Evolutionary conservation across 2,797 vertebrate genomes (phyloP).

Genomic region (Myoxocephalus aenaeus): DNA sequence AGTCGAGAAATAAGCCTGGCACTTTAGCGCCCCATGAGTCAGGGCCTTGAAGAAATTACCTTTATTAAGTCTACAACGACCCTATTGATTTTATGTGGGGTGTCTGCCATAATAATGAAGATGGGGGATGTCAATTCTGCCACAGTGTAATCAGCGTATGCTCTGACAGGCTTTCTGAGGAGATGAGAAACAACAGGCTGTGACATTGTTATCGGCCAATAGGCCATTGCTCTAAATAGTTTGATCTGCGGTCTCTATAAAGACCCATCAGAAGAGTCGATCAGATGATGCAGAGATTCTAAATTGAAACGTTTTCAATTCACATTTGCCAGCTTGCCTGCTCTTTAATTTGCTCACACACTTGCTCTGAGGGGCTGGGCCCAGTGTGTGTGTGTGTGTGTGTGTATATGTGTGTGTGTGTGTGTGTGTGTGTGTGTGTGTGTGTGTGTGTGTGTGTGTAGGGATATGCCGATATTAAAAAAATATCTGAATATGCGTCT

Average conservation of each 20-base stretch:
- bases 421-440: too few relatives aligned
- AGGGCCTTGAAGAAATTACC: slow-evolving; percentile 54
- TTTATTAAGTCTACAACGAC: slow-evolving; percentile 73
- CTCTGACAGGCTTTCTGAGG: slow-evolving; percentile 51
- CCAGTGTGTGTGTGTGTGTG: too few relatives aligned
- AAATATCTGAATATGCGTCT: not conserved
- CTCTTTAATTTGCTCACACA: not conserved
- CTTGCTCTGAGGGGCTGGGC: too few relatives aligned
- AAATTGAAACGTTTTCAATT: too few relatives aligned
- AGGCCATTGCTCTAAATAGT: not conserved
- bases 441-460: too few relatives aligned
- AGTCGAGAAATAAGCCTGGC: slow-evolving; percentile 25
- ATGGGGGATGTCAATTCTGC: slow-evolving; percentile 47
- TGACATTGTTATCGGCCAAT: not conserved
- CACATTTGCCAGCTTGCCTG: too few relatives aligned
- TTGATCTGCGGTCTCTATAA: not conserved
- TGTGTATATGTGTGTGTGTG: too few relatives aligned
- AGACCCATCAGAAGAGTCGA: not conserved
- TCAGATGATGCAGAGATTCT: not conserved
- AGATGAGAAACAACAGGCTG: slow-evolving; percentile 29
- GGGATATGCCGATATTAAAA: too few relatives aligned
- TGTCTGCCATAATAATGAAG: slow-evolving; percentile 66
- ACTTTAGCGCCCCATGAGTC: slow-evolving; percentile 30
- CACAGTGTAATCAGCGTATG: slow-evolving; percentile 38
- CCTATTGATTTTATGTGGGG: slow-evolving; percentile 69